Conservation (phyloP, 2,797 vertebrate genomes). For the Manis javanica region DNA sequence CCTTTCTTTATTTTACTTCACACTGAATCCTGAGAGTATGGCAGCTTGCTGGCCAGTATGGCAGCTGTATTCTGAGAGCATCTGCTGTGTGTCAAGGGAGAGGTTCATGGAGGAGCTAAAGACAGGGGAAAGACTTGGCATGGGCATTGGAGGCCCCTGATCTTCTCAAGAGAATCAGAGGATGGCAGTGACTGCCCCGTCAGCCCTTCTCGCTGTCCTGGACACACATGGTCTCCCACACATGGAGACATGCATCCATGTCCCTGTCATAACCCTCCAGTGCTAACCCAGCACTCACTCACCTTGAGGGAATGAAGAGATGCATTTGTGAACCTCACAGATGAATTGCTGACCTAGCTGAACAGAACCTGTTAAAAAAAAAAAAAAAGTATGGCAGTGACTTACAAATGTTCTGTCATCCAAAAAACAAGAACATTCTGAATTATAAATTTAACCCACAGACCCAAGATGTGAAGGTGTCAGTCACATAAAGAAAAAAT, state of each 20-base stretch:
- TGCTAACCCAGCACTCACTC: not conserved
- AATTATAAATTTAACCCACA: not conserved
- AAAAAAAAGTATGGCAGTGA: not conserved
- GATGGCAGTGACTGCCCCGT: not conserved
- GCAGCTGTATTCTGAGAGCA: not conserved
- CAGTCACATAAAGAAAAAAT: not conserved
- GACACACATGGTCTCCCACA: not conserved
- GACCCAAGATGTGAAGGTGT: not conserved
- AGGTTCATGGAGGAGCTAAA: not conserved
- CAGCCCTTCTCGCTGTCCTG: not conserved
- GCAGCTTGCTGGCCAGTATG: constrained; percentile 10
- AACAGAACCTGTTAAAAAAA: not conserved
- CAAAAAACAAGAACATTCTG: constrained; percentile 24
- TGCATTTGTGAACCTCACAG: not conserved
- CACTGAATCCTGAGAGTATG: not conserved
- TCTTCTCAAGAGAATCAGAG: not conserved
- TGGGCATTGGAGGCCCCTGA: not conserved
- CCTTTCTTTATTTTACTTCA: constrained; percentile 47
- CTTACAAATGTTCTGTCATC: not conserved
- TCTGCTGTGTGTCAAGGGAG: constrained; percentile 20
- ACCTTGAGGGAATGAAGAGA: not conserved
- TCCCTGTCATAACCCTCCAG: not conserved
- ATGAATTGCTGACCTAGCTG: not conserved
- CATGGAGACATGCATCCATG: not conserved
- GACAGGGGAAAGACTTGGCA: not conserved